Conservation (phyloP, 2,888 invertebrate species). For the Atethmia centrago region DNA sequence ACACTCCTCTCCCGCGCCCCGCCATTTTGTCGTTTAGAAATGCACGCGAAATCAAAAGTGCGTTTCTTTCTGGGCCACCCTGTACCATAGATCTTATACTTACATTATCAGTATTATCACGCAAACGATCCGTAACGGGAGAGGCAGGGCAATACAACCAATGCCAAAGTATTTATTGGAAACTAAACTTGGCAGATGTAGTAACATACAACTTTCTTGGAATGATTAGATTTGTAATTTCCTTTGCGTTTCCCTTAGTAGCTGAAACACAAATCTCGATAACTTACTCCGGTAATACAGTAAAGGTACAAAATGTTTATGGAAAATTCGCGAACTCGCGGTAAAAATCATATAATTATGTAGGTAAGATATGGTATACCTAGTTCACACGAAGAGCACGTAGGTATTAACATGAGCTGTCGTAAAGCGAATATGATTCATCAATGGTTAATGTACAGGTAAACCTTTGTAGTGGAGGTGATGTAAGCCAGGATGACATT, state of each 20-base stretch:
- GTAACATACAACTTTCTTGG: constrained; percentile 11
- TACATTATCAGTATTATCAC: too few species aligned
- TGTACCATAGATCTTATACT: too few species aligned
- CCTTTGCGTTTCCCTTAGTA: constrained; percentile 25
- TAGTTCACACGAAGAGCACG: constrained; percentile 15
- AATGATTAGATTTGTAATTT: constrained; percentile 33
- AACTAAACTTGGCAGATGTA: constrained; percentile 31
- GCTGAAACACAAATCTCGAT: not conserved
- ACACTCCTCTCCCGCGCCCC: too few species aligned
- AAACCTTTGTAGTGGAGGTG: constrained; percentile 46
- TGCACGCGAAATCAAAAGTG: too few species aligned
- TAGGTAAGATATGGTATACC: not conserved
- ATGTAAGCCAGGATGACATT: constrained; percentile 62
- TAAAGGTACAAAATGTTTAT: not conserved
- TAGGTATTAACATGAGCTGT: constrained; percentile 29
- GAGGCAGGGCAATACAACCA: not conserved
- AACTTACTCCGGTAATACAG: not conserved
- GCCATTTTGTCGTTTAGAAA: too few species aligned
- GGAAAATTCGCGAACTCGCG: not conserved
- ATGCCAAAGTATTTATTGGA: constrained; percentile 34
- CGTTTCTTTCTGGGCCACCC: too few species aligned
- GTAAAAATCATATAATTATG: constrained; percentile 4
- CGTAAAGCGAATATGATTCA: constrained; percentile 58
- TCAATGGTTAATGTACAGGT: constrained; percentile 34
- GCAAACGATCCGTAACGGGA: not conserved